Base-by-base conservation (phyloP, 2,797 vertebrate genomes). In the Sebastes iracundus region DNA sequence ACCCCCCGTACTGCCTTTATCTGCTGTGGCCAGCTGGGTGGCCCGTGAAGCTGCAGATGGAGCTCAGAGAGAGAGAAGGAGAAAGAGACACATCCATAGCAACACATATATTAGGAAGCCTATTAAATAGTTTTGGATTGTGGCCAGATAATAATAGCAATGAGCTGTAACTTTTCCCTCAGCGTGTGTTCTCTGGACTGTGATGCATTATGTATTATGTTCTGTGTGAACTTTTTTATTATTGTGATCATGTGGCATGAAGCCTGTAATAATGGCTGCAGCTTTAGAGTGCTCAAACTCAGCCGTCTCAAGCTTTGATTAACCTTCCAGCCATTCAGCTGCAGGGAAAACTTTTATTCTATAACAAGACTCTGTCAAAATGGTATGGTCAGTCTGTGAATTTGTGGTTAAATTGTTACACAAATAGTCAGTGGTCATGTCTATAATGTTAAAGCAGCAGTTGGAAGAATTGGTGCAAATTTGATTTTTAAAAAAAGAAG, bases 241-340 rank as follows among this genome's bases (percentile, higher is more conserved):
- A 91, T 89, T 90, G 84, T 87, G 84, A 92, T 92, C 83, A 87
- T 89, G 88, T 90, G 84, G 84, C 90, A 92, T 92, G 90, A 90
- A 91, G 89, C 84, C 82, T 86, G 33, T 87, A 92, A 91, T 92
- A 91, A 88, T 87, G 69, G 74, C 78, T 81, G 76, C 80, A 75
- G 79, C 81, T 85, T 87, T 61, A 61, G 58, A 86, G 68, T 69
- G 77, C 74, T 86, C 84, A 75, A 77, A 86, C 71, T 62, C 56
- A 73, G 78, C 65, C n/a, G 35, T 87, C 80, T 69, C n/a, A 65
- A 35, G 66, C 71, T 89, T 89, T 91, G 83, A 92, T 92, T 91
- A 90, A 92, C 86, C 80, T 82, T 84, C 73, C 75, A 72, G 66
- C 56, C 56, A 67, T 79, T 53, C 63, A 72, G 64, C 72, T 73